Evolutionary conservation across 1,140 invertebrate genomes (phyloP).

Genomic region (Leptinotarsa lineolata): DNA sequence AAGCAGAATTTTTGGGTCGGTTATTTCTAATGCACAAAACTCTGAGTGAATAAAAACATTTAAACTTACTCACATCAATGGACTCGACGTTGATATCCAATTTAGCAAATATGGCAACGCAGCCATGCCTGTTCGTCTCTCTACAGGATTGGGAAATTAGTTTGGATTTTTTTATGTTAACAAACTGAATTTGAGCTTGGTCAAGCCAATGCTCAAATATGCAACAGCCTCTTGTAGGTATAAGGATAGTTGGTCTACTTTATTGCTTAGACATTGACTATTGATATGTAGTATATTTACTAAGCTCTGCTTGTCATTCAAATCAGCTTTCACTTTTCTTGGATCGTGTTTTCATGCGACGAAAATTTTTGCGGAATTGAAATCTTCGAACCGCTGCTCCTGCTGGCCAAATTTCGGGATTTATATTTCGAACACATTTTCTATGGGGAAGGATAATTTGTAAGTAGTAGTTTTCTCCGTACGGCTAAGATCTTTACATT

Average conservation of each 20-base stretch:
- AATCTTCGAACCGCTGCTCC: conserved; percentile 11
- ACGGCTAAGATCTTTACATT: conserved; percentile 13
- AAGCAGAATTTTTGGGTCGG: not conserved
- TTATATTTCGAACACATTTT: conserved; percentile 13
- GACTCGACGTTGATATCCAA: conserved; percentile 6
- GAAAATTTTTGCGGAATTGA: conserved; percentile 10
- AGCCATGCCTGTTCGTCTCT: conserved; percentile 10
- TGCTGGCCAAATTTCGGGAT: conserved; percentile 14
- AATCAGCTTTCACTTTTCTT: conserved; percentile 4
- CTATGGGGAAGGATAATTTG: not conserved
- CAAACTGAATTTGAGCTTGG: conserved; percentile 7
- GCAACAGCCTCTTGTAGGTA: conserved; percentile 13
- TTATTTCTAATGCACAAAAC: conserved; percentile 7
- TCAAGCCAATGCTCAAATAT: conserved; percentile 12
- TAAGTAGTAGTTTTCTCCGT: conserved; percentile 8
- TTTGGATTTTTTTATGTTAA: conserved; percentile 2
- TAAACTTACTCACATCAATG: conserved; percentile 16
- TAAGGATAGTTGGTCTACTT: conserved; percentile 5
- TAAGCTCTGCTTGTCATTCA: not conserved
- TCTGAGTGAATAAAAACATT: conserved; percentile 15
- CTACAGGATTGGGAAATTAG: no score
- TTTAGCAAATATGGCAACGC: conserved; percentile 6
- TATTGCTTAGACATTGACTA: conserved; percentile 15
- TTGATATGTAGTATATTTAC: conserved; percentile 15
- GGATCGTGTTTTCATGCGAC: not conserved